Conservation (phyloP, 2,113 vertebrate species). For the Scomber japonicus region DNA sequence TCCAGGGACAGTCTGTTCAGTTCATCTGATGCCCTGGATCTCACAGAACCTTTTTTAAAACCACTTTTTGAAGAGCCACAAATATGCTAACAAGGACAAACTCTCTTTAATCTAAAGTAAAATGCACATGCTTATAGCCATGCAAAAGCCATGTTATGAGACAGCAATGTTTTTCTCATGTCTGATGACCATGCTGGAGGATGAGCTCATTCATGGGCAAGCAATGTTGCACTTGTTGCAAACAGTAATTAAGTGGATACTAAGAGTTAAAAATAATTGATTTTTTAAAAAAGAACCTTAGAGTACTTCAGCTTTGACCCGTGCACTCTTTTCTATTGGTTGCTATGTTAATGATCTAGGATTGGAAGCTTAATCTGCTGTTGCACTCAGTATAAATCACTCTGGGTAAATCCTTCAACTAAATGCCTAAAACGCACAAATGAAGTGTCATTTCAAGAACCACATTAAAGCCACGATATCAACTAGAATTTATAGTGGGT, state of each 20-base stretch:
- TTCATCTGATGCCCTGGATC: not conserved
- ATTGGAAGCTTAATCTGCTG: constrained; percentile 38
- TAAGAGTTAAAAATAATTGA: too few species aligned
- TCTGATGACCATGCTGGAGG: too few species aligned
- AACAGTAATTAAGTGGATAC: too few species aligned
- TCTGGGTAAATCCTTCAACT: constrained; percentile 28
- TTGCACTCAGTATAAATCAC: constrained; percentile 11
- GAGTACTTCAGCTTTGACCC: constrained; percentile 22
- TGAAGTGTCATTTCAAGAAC: constrained; percentile 2
- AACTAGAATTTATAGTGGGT: not conserved
- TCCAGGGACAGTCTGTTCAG: constrained; percentile 53
- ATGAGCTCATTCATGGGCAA: too few species aligned
- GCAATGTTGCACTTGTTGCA: too few species aligned
- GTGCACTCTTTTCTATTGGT: constrained; percentile 4
- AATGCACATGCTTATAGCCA: too few species aligned
- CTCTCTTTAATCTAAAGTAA: too few species aligned
- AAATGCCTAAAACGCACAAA: constrained; percentile 12
- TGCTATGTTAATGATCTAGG: constrained; percentile 11
- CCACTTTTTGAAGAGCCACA: too few species aligned
- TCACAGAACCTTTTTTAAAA: too few species aligned
- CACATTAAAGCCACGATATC: not conserved
- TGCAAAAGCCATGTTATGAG: too few species aligned
- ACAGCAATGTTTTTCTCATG: too few species aligned
- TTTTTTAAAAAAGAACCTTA: not conserved
- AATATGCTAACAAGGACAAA: too few species aligned